Evolutionary conservation across 2,888 invertebrate species (phyloP), one percentile per base, ranked within the genome.

Genomic region (Acleris literana): DNA sequence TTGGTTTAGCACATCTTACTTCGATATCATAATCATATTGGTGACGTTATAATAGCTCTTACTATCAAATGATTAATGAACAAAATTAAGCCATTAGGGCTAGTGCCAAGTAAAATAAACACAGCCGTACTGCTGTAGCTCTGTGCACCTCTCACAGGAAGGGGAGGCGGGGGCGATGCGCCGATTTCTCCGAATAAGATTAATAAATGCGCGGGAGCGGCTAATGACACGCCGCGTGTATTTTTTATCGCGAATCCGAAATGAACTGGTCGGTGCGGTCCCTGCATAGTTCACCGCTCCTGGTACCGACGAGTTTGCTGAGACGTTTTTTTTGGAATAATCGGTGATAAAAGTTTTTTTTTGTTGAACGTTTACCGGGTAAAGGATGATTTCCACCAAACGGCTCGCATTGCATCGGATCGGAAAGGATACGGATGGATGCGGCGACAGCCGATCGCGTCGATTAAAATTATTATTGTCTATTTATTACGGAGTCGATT

Each of bases 111-210:
- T 7, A 25, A 1, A 39, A 39, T 39, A 9, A 49, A 5, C 44
- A 67, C 48, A 43, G 56, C 29, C 53, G 5, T 59, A 59, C 64
- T 59, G 58, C 39, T 46, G 22, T 17, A 13, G 48, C 5, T 9
- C 58, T 57, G 44, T 53, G 17, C 44, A 3, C 25, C 22, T 5
- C 17, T 44, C 43, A n/a, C 44, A 55, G 43, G 39, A 16, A 54
- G 43, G 54, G 59, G 48, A 16, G 64, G 49, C 29, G 39, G 39
- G 59, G 52, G 22, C 48, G 87, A 88, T 87, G 90, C 88, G 87
- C 84, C 85, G 90, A 88, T 88, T 90, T 90, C 90, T 86, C 85
- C 87, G 90, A 90, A 90, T 87, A 87, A 87, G 86, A 89, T 89
- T 88, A 90, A 90, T 90, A 89, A 90, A 90, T 88, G 87, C 88